Conservation (phyloP, 2,888 invertebrate species). For the Troides aeacus region DNA sequence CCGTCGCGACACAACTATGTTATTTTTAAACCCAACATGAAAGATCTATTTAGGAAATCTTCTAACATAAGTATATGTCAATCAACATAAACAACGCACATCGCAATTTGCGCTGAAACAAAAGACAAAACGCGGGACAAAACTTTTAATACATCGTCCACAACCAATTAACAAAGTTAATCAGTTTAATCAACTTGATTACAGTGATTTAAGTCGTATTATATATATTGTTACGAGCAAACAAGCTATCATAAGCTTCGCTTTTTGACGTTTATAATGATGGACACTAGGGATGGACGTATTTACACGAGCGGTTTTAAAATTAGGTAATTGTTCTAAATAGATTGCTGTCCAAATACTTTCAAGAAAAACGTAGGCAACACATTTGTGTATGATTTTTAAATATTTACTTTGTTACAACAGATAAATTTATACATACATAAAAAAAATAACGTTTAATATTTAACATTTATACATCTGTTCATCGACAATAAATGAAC, state of each 20-base stretch:
- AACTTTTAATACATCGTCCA: slow-evolving; percentile 13
- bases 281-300: not conserved
- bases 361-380: too few species aligned
- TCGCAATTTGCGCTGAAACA: slow-evolving; percentile 39
- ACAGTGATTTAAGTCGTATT: slow-evolving; percentile 39
- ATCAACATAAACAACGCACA: slow-evolving; percentile 65
- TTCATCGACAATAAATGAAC: too few species aligned
- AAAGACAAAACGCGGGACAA: slow-evolving; percentile 6
- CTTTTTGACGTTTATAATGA: slow-evolving; percentile 35
- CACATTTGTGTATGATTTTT: too few species aligned
- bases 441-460: too few species aligned
- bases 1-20: slow-evolving; percentile 66
- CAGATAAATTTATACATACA: too few species aligned
- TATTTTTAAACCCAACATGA: slow-evolving; percentile 78
- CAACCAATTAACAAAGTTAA: slow-evolving; percentile 26
- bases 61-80: slow-evolving; percentile 64
- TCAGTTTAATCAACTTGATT: slow-evolving; percentile 35
- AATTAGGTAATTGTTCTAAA: too few species aligned
- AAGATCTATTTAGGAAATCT: slow-evolving; percentile 74
- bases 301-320: too few species aligned
- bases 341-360: too few species aligned
- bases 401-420: too few species aligned
- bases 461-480: too few species aligned
- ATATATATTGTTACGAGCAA: slow-evolving; percentile 32
- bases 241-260: slow-evolving; percentile 37